Percentiles rank a stretch among this genome's conserved stretches.
Evolutionary conservation across 1,140 invertebrate genomes (phyloP).

Genomic region (Anoplolepis gracilipes): DNA sequence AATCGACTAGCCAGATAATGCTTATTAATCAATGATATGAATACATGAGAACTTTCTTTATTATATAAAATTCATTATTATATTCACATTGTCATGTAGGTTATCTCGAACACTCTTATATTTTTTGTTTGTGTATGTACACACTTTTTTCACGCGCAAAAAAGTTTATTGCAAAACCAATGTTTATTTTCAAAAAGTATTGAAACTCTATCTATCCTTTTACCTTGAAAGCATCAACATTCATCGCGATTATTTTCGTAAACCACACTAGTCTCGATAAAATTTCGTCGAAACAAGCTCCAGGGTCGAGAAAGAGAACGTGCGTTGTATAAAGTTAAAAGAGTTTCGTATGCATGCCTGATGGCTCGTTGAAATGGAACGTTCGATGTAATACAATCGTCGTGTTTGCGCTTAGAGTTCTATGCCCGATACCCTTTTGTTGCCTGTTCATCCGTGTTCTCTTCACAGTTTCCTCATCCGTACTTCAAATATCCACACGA

Average conservation of each 20-base stretch:
- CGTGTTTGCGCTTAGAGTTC: conserved; percentile 65
- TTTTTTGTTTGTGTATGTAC: too few species aligned
- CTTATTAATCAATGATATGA: conserved; percentile 27
- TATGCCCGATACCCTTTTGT: conserved; percentile 40
- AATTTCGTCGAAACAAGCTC: conserved; percentile 16
- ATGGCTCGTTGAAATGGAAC: conserved; percentile 45
- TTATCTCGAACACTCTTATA: neutral
- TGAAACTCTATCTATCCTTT: neutral
- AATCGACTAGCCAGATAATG: conserved; percentile 12
- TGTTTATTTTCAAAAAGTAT: neutral
- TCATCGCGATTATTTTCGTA: conserved; percentile 10
- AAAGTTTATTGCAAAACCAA: neutral
- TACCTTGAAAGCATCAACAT: neutral
- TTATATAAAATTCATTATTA: conserved; percentile 12
- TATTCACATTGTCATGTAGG: neutral
- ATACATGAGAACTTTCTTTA: neutral
- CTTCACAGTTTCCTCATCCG: neutral
- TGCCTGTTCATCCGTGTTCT: conserved; percentile 12
- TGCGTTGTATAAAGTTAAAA: conserved; percentile 53
- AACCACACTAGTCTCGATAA: neutral
- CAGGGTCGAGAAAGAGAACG: conserved; percentile 39
- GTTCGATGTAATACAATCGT: conserved; percentile 63
- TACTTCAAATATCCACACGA: conserved; percentile 22
- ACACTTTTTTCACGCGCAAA: too few species aligned
- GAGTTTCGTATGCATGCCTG: conserved; percentile 49